Conservation (phyloP, 2,888 invertebrate genomes). For the Oeneis ivallda region DNA sequence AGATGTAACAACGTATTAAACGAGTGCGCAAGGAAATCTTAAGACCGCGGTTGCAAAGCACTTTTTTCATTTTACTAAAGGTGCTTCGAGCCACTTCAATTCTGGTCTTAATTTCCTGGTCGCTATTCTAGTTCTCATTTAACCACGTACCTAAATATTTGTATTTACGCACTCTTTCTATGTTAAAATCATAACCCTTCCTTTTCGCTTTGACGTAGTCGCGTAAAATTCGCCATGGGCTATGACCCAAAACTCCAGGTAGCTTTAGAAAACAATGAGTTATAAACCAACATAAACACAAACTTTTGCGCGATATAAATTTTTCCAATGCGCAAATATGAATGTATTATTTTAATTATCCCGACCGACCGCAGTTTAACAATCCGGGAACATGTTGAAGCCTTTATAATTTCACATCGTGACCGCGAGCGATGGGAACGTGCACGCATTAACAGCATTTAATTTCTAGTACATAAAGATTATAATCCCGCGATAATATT, state of each 20-base stretch:
- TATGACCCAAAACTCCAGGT: too few relatives aligned
- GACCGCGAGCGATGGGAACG: conserved; percentile 12
- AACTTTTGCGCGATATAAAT: conserved; percentile 9
- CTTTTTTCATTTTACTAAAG: too few relatives aligned
- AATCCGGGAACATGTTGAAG: conserved; percentile 22
- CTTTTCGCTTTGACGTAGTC: too few relatives aligned
- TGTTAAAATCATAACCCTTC: neutral
- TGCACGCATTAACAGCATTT: conserved; percentile 6
- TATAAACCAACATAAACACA: neutral
- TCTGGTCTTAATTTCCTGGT: too few relatives aligned
- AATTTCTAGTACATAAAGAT: conserved; percentile 11
- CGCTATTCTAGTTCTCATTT: too few relatives aligned
- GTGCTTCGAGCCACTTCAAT: too few relatives aligned
- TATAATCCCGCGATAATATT: conserved; percentile 16
- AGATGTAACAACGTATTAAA: too few relatives aligned
- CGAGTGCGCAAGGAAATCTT: too few relatives aligned
- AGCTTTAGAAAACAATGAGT: neutral
- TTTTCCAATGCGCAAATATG: conserved; percentile 20
- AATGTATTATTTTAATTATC: conserved; percentile 27
- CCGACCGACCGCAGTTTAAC: conserved; percentile 19
- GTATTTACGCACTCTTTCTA: too few relatives aligned
- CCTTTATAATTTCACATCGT: conserved; percentile 15
- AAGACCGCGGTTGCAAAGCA: too few relatives aligned
- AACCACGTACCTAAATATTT: too few relatives aligned
- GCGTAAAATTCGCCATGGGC: too few relatives aligned